Conservation (phyloP, 2,113 vertebrate species). For the Peromyscus maniculatus region DNA sequence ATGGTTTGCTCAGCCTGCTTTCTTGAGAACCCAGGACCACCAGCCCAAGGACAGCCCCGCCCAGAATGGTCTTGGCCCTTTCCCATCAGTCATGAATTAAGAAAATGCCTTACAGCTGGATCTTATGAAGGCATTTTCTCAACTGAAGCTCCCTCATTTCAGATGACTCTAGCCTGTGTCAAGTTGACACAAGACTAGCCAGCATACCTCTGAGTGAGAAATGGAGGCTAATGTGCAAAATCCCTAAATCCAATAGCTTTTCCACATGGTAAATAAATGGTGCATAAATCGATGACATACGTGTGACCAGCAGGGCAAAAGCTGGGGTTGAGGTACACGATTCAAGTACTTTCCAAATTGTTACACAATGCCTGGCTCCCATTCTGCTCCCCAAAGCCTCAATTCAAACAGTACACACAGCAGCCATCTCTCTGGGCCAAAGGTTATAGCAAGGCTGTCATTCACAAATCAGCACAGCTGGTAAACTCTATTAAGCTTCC, state of each 20-base stretch:
- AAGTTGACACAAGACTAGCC: neutral
- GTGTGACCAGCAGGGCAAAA: neutral
- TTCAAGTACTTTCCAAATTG: conserved; percentile 67
- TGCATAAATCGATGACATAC: conserved; percentile 48
- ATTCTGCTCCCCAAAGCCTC: conserved; percentile 40
- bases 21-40: neutral
- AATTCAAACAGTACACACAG: conserved; percentile 57
- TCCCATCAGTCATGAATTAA: neutral
- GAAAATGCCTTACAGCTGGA: neutral
- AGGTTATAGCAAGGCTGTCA: conserved; percentile 68
- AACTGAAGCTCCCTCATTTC: neutral
- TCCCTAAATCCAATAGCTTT: conserved; percentile 38
- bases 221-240: neutral
- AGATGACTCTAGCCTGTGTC: neutral
- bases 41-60: neutral
- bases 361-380: conserved; percentile 24
- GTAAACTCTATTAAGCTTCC: conserved; percentile 77
- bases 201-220: neutral
- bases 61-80: neutral
- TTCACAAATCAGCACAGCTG: conserved; percentile 71
- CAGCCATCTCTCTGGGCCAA: conserved; percentile 58
- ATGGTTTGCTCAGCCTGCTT: neutral
- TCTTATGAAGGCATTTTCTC: neutral
- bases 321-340: conserved; percentile 37
- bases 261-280: conserved; percentile 38